Evolutionary conservation across 2,113 vertebrate genomes (phyloP).

Genomic region (Mesocricetus auratus): DNA sequence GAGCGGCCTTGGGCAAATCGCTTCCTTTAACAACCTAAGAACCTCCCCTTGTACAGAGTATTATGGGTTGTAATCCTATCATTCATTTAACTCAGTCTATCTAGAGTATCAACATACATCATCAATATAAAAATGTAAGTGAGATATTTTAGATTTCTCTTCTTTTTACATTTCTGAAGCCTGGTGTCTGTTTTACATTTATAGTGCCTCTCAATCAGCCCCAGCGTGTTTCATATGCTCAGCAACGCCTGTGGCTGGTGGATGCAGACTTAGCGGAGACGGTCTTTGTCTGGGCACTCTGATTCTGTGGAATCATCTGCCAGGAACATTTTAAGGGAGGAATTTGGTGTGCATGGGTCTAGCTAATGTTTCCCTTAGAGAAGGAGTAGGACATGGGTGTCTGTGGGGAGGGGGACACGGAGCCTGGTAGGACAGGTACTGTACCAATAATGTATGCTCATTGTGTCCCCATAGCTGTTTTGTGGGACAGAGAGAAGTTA

Average conservation of each 20-base stretch:
- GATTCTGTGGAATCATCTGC: neutral
- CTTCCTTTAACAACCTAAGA: neutral
- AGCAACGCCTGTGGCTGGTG: rapidly evolving
- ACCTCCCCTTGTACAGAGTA: neutral
- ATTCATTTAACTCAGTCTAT: neutral
- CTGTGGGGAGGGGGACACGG: neutral
- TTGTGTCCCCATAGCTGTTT: neutral
- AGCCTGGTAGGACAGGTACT: neutral
- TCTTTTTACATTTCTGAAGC: neutral
- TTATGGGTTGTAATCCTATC: neutral
- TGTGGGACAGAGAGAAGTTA: neutral
- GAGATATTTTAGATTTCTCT: neutral
- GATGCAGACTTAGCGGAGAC: neutral
- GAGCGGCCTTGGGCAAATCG: rapidly evolving
- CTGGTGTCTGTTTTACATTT: neutral
- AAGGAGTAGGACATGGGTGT: neutral
- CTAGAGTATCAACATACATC: neutral
- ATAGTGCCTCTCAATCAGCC: neutral
- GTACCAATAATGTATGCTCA: rapidly evolving
- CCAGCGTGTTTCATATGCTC: neutral
- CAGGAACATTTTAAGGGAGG: neutral
- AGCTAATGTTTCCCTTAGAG: neutral
- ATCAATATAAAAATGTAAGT: neutral
- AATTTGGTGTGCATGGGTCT: rapidly evolving
- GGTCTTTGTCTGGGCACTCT: neutral